phyloP scores from a whole-genome alignment of 1,140 invertebrate species.

The Aethina tumida region DNA sequence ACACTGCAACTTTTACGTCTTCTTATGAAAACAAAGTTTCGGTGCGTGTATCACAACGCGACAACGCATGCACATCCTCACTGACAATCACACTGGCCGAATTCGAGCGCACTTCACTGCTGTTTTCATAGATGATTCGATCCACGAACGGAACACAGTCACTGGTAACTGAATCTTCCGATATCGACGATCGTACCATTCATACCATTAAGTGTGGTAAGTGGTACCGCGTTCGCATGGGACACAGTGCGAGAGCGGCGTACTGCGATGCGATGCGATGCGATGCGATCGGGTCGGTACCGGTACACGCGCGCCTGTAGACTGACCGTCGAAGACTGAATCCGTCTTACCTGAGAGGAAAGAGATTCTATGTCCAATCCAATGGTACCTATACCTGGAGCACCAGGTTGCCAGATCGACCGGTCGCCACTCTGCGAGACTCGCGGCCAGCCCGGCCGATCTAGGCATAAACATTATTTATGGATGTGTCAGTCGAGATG shows the following conservation, averaged over 20 bases:
- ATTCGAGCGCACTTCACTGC: neutral
- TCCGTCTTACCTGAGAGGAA: slow-evolving; percentile 27
- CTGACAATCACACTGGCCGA: slow-evolving; percentile 2
- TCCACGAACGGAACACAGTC: neutral
- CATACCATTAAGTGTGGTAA: too few species aligned
- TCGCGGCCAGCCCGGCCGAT: slow-evolving; percentile 17
- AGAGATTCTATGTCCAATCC: slow-evolving; percentile 14
- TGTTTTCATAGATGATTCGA: neutral
- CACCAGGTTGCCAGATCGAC: slow-evolving; percentile 26
- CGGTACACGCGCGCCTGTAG: slow-evolving; percentile 3
- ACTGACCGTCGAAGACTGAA: slow-evolving; percentile 13
- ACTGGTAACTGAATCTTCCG: slow-evolving; percentile 1
- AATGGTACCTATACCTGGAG: slow-evolving; percentile 28
- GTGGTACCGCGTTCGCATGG: neutral
- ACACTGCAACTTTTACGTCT: slow-evolving; percentile 23
- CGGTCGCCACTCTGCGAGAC: slow-evolving; percentile 17
- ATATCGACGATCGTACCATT: too few species aligned
- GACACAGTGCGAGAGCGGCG: neutral
- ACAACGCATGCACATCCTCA: neutral
- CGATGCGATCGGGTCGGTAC: slow-evolving; percentile 10
- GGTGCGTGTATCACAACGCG: slow-evolving; percentile 1
- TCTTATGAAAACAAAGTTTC: slow-evolving; percentile 16
- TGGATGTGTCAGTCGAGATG: slow-evolving; percentile 30
- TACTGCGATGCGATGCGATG: slow-evolving; percentile 2
- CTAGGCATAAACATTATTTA: slow-evolving; percentile 36